Percentiles rank a stretch among this genome's conserved stretches.
These are phyloP conservation scores for Thereva unica DNA, from an alignment of 2,888 invertebrate genomes.

Conservation along the genomic window DNA sequence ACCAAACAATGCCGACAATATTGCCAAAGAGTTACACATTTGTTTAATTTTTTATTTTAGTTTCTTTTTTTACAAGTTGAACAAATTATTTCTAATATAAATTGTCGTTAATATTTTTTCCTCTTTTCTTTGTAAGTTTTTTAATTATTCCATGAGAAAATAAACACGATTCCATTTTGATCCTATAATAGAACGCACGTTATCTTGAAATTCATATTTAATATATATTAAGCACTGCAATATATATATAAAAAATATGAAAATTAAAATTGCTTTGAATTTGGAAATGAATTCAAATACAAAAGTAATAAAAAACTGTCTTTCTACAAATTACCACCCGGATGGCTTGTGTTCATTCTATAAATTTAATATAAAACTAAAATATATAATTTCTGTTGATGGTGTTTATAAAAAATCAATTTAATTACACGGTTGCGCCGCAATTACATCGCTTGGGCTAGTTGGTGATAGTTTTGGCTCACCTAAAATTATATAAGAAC, in stretches of 20 bases:
- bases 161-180: too few species aligned
- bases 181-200: too few species aligned
- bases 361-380: slow-evolving; percentile 29
- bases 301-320: slow-evolving; percentile 15
- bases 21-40: too few species aligned
- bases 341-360: slow-evolving; percentile 17
- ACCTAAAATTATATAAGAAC: slow-evolving; percentile 46
- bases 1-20: too few species aligned
- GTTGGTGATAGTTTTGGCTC: slow-evolving; percentile 55
- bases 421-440: slow-evolving; percentile 43
- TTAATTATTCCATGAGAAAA: slow-evolving; percentile 1
- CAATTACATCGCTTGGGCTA: slow-evolving; percentile 41
- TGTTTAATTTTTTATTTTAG: slow-evolving; percentile 28
- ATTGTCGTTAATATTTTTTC: slow-evolving; percentile 32
- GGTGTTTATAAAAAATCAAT: slow-evolving; percentile 31
- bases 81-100: slow-evolving; percentile 21
- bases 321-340: slow-evolving; percentile 27
- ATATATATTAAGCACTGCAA: too few species aligned
- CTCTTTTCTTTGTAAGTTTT: slow-evolving; percentile 18
- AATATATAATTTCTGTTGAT: slow-evolving; percentile 25
- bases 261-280: too few species aligned
- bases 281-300: too few species aligned
- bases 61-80: slow-evolving; percentile 29
- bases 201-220: too few species aligned
- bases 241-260: too few species aligned